Evolutionary conservation across 2,888 invertebrate species (phyloP).

Genomic region (Apamea anceps): DNA sequence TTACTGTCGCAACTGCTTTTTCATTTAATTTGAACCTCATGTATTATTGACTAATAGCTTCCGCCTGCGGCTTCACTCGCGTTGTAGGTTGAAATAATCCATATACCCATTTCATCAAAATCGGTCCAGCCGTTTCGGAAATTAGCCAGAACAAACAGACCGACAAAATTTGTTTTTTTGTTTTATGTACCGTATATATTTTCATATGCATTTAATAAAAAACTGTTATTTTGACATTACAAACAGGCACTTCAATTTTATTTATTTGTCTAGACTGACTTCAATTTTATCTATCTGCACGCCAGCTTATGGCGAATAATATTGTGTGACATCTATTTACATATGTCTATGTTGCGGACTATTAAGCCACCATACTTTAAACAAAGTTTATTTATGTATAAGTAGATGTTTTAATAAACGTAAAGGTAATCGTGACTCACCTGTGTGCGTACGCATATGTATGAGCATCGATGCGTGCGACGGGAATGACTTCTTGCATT

Average conservation of each 20-base stretch:
- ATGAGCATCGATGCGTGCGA: slow-evolving; percentile 95
- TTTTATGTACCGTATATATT: no score
- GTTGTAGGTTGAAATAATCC: no score
- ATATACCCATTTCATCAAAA: no score
- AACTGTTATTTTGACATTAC: no score
- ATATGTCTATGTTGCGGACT: background rate
- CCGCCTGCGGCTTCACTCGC: no score
- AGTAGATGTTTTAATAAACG: background rate
- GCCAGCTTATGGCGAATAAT: background rate
- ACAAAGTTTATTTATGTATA: background rate
- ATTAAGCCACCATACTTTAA: no score
- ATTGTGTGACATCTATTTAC: background rate
- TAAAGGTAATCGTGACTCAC: slow-evolving; percentile 72
- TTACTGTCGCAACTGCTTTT: background rate
- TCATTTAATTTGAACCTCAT: background rate
- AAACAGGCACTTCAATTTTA: no score
- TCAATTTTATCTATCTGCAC: background rate
- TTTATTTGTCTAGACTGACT: no score
- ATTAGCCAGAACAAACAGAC: no score
- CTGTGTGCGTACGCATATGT: slow-evolving; percentile 94
- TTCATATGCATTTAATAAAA: no score
- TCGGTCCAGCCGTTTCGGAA: no score
- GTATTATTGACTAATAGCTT: background rate
- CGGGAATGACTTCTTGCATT: slow-evolving; percentile 94
- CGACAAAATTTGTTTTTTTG: no score